Base-by-base conservation (phyloP, 2,113 vertebrate species). In the Salvelinus fontinalis region DNA sequence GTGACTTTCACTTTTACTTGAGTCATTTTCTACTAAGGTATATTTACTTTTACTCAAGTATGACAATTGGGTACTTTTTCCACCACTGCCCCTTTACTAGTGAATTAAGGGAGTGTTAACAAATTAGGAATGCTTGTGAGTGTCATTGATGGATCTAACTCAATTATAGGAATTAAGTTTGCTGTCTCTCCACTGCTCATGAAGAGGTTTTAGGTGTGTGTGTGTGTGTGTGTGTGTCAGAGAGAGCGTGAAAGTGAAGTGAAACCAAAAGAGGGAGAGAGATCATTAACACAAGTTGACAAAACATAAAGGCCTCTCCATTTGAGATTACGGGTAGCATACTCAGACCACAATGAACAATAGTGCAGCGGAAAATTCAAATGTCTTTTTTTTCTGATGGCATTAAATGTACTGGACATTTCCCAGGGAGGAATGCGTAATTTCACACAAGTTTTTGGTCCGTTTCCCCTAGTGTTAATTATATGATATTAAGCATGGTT, bases 401-500 rank as follows among this genome's bases (percentile, higher is more conserved):
- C 76, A 71, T 85, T 87, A 87, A 89, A 84, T 20, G 18, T 29
- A 72, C 26, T 73, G 83, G 88, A 87, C 87, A 69, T 90, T 91
- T 93, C 87, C 87, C 90, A 90, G 75, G 87, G 70, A 84, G 77
- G 78, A 87, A 85, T 80, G 78, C 81, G 80, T 87, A 2, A 85
- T 86, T 89, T 85, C 86, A 84, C 81, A 85, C 49, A 54, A 18
- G 83, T 83, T 75, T 75, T 71, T 70, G 34, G 74, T 57, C 51
- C 62, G 77, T 79, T 84, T 85, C 64, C 79, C 66, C 78, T 83
- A 65, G 84, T 86, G 86, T 91, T 92, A 92, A 91, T 92, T 90
- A 91, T 89, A 82, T 86, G 86, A 89, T 87, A 92, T 92, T 91
- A 92, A 87, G 76, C 89, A 91, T 90, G 90, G 85, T 75, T 89